Evolutionary conservation across 2,888 invertebrate genomes (phyloP), one percentile per base, ranked within the genome.

Genomic region (Cantharis rustica): DNA sequence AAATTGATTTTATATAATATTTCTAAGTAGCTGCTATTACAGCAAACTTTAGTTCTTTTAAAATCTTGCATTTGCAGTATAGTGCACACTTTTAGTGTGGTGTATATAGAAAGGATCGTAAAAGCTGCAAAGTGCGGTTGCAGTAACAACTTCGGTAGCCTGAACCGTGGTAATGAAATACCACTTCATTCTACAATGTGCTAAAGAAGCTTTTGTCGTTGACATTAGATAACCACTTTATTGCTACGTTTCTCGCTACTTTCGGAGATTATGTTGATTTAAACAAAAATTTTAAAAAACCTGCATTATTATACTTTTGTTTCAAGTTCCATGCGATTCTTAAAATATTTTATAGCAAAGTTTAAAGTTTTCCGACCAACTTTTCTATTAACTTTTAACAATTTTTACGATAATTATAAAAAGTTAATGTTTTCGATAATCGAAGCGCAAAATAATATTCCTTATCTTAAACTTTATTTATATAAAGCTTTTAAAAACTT

Each of bases 171-270:
- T 78, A 81, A 82, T 81, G 81, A 81, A 82, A 82, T 80, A 80
- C 81, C 80, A 81, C 79, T 81, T 82, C 73, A 81, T 78, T 79
- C 80, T 82, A 83, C 82, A 82, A 81, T 81, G 82, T 83, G 80
- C 78, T 81, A 81, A 81, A 81, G 75, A 76, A 77, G 82, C 79
- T 82, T 81, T 81, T 81, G 81, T 81, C 80, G 79, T 79, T 79
- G 79, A 77, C 79, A 75, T 81, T 78, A 81, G 78, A 80, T 81
- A 83, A 81, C 79, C 81, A 80, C 79, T 81, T 83, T 82, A 82
- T 79, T 79, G 75, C 79, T 73, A 27, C 71, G 64, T 74, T 76
- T 73, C 64, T 27, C 73, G 61, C 71, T 70, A 76, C 76, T 70
- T 76, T 73, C 62, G 61, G 66, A 76, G 73, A 76, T 76, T 73